A percentile compares a stretch with the other conserved stretches of the same genome.
Evolutionary conservation across 2,113 vertebrate species (phyloP).

Genomic region (Ramphastos sulfuratus): DNA sequence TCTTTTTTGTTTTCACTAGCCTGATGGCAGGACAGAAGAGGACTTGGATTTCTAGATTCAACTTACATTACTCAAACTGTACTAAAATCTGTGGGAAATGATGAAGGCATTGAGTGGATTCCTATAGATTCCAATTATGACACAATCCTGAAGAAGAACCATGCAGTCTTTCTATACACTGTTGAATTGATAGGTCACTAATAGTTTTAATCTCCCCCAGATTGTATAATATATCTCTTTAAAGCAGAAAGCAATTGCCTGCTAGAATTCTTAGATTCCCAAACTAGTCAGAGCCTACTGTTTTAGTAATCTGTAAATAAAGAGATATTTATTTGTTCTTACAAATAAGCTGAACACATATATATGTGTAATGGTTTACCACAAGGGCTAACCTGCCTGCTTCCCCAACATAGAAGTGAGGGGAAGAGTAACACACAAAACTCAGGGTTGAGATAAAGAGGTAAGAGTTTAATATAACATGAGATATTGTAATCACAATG

Average conservation of each 20-base stretch:
- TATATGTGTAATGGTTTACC: no score
- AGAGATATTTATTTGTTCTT: not conserved
- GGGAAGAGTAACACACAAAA: no score
- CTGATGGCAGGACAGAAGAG: not conserved
- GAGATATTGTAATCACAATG: no score
- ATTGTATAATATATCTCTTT: not conserved
- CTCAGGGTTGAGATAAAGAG: no score
- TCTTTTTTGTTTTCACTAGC: no score
- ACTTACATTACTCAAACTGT: not conserved
- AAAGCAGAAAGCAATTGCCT: not conserved
- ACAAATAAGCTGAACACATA: not conserved
- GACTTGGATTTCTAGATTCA: not conserved
- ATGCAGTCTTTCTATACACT: not conserved
- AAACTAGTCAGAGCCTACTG: not conserved
- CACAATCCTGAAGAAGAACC: not conserved
- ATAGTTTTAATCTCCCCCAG: not conserved
- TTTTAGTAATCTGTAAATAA: not conserved
- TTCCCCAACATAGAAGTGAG: no score
- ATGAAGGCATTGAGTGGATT: not conserved
- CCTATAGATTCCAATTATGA: not conserved
- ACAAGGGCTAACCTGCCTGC: no score
- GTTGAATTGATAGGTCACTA: not conserved
- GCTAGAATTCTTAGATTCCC: not conserved
- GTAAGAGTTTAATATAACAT: no score
- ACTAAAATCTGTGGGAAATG: not conserved